Evolutionary conservation across 1,140 invertebrate species (phyloP).

Genomic region (Cotesia glomerata): DNA sequence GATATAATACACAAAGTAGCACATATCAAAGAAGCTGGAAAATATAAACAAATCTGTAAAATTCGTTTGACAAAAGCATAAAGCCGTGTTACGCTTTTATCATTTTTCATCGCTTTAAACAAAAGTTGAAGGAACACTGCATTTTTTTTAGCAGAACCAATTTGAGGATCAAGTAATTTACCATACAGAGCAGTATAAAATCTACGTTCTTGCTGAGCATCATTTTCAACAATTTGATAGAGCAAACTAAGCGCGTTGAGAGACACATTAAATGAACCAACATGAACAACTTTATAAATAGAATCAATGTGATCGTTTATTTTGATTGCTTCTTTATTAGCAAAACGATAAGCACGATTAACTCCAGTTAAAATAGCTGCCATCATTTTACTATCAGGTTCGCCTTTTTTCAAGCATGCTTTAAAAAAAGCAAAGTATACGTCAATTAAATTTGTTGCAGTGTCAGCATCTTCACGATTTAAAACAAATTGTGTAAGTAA

Average conservation of each 20-base stretch:
- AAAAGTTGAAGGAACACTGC: conserved; percentile 88
- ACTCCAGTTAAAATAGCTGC: conserved; percentile 87
- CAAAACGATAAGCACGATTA: conserved; percentile 85
- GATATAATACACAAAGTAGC: conserved; percentile 82
- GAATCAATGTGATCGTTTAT: conserved; percentile 79
- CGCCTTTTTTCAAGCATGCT: conserved; percentile 87
- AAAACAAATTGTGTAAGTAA: conserved; percentile 85
- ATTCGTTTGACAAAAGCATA: conserved; percentile 90
- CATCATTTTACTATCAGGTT: conserved; percentile 92
- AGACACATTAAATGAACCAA: conserved; percentile 81
- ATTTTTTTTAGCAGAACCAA: conserved; percentile 77
- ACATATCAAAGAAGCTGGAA: conserved; percentile 66
- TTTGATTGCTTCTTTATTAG: conserved; percentile 65
- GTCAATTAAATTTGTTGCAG: conserved; percentile 83
- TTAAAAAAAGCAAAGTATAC: conserved; percentile 98
- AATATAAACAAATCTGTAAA: conserved; percentile 74
- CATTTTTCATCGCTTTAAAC: conserved; percentile 83
- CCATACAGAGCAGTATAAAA: conserved; percentile 91
- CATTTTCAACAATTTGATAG: conserved; percentile 69
- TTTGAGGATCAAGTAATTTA: conserved; percentile 81
- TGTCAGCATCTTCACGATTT: conserved; percentile 72
- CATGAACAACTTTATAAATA: conserved; percentile 88
- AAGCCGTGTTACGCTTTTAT: conserved; percentile 74
- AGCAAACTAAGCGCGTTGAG: conserved; percentile 88
- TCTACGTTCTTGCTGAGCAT: conserved; percentile 59